These are phyloP conservation scores for Catocala fraxini DNA, from an alignment of 2,888 invertebrate species.

Conservation along the genomic window DNA sequence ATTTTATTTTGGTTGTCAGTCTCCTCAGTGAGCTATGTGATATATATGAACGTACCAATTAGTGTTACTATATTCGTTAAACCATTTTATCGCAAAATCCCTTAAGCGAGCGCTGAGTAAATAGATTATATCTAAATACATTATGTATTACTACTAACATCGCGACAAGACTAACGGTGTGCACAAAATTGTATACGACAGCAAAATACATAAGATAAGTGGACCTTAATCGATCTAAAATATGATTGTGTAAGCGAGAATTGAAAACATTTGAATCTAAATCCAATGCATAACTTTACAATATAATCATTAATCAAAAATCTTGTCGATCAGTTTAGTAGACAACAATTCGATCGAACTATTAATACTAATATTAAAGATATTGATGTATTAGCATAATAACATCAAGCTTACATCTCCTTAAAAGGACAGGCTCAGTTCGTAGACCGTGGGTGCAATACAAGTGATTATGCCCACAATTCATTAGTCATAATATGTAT, in stretches of 20 bases:
- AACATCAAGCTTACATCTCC: not conserved
- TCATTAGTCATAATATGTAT: too few species aligned
- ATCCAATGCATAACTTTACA: conserved; percentile 57
- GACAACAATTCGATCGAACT: not conserved
- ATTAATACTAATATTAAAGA: not conserved
- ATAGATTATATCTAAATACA: conserved; percentile 57
- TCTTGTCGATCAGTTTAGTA: conserved; percentile 27
- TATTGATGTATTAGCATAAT: conserved; percentile 6
- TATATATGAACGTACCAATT: too few species aligned
- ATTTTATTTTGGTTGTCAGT: too few species aligned
- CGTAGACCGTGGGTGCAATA: too few species aligned
- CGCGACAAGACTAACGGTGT: conserved; percentile 66
- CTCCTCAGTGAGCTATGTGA: too few species aligned
- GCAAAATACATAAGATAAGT: conserved; percentile 67
- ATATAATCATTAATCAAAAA: conserved; percentile 40
- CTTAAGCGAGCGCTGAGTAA: conserved; percentile 35
- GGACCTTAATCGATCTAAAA: conserved; percentile 56
- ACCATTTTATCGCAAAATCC: too few species aligned
- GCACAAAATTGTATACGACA: conserved; percentile 70
- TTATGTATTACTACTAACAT: conserved; percentile 45
- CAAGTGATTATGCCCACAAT: too few species aligned
- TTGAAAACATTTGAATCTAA: conserved; percentile 54
- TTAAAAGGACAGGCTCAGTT: too few species aligned
- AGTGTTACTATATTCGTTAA: too few species aligned
- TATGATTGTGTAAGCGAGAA: conserved; percentile 60